phyloP scores from a whole-genome alignment of 2,888 invertebrate species.

The Cataglyphis rosenhaueri region DNA sequence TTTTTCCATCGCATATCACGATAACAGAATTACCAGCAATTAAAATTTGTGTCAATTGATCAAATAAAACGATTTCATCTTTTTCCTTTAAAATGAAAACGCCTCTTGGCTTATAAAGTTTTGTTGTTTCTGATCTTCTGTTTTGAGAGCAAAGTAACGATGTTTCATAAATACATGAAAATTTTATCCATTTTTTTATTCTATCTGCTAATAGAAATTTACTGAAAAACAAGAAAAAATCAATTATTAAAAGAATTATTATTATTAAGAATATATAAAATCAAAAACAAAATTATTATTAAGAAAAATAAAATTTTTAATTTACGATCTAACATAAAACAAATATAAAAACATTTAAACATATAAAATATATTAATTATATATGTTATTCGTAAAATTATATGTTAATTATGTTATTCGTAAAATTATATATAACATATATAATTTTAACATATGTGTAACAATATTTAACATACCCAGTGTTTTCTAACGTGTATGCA shows the following conservation, averaged over 20 bases:
- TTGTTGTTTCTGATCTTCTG: not conserved
- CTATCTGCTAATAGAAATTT: not conserved
- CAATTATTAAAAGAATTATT: not conserved
- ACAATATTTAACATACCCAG: slow-evolving; percentile 4
- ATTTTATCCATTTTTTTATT: not conserved
- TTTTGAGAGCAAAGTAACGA: not conserved
- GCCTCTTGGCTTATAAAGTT: not conserved
- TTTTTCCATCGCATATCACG: slow-evolving; percentile 2
- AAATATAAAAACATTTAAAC: not conserved
- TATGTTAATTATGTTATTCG: too few species aligned
- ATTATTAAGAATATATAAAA: not conserved
- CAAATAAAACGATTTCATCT: slow-evolving; percentile 7
- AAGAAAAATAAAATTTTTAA: not conserved
- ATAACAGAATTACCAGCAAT: slow-evolving; percentile 30
- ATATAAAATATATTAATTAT: too few species aligned
- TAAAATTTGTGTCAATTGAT: slow-evolving; percentile 3
- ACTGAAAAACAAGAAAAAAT: not conserved
- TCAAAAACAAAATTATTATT: not conserved
- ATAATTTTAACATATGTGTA: not conserved
- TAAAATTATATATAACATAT: not conserved
- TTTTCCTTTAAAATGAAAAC: slow-evolving; percentile 1
- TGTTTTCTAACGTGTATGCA: not conserved
- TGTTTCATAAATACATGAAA: not conserved
- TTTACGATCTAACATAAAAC: not conserved
- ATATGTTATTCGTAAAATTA: not conserved